Evolutionary conservation across 2,888 invertebrate genomes (phyloP).

Genomic region (Apamea epomidion): DNA sequence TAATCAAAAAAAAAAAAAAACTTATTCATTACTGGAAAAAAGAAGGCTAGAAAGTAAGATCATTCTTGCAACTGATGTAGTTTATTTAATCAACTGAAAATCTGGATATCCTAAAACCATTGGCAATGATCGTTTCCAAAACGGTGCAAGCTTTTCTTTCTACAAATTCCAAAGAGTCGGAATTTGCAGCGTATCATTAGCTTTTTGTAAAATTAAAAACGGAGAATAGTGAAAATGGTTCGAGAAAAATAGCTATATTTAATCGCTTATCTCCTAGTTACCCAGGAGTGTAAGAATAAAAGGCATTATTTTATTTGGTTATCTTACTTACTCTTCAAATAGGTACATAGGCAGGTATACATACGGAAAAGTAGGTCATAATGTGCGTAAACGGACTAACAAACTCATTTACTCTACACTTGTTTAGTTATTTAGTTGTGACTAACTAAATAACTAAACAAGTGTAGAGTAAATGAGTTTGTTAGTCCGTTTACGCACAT

Average conservation of each 20-base stretch:
- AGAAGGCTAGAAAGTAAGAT: neutral
- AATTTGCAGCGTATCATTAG: no score
- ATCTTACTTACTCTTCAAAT: constrained; percentile 47
- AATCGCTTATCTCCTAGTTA: constrained; percentile 13
- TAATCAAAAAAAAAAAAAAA: neutral
- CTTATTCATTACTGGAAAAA: neutral
- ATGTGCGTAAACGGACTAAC: constrained; percentile 11
- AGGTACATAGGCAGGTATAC: neutral
- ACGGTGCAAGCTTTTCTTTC: no score
- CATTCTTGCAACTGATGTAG: neutral
- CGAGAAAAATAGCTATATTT: neutral
- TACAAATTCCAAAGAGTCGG: neutral
- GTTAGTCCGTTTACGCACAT: constrained; percentile 11
- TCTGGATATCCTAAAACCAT: neutral
- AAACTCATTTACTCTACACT: constrained; percentile 25
- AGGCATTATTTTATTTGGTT: constrained; percentile 35
- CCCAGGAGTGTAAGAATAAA: constrained; percentile 2
- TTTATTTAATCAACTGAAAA: neutral
- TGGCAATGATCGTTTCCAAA: neutral
- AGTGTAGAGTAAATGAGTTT: constrained; percentile 25
- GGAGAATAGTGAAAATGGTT: neutral
- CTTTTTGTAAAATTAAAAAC: neutral
- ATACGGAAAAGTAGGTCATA: constrained; percentile 49
- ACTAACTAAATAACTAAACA: constrained; percentile 19
- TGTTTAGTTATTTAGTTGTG: constrained; percentile 19